A percentile compares a stretch with the other conserved stretches of the same genome.
Conservation (phyloP, 1,140 invertebrate genomes). For the Caligus rogercresseyi region DNA sequence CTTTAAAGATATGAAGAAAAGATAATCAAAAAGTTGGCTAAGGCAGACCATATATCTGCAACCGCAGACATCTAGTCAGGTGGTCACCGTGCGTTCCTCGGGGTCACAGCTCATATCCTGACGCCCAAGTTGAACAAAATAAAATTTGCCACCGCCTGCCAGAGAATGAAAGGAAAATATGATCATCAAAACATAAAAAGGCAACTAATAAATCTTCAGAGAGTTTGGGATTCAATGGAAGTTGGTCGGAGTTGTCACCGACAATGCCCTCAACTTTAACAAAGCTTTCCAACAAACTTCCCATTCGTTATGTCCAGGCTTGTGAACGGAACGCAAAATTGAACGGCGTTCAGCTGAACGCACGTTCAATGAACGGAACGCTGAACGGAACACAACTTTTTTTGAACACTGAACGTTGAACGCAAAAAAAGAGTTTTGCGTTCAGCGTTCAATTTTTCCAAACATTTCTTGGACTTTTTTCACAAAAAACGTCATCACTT, state of each 20-base stretch:
- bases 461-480: no score
- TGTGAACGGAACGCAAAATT: no score
- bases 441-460: no score
- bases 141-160: background rate
- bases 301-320: no score
- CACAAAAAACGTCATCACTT: no score
- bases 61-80: background rate
- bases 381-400: no score
- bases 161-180: background rate
- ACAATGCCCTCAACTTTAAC: background rate
- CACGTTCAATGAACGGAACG: no score
- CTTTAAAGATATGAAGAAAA: background rate
- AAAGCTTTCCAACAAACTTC: background rate
- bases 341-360: no score
- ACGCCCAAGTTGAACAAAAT: background rate
- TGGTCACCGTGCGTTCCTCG: background rate
- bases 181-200: background rate
- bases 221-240: background rate
- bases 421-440: no score
- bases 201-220: background rate
- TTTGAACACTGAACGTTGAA: no score
- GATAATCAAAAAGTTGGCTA: background rate
- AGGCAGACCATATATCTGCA: background rate
- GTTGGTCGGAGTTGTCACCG: background rate
- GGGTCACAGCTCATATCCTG: background rate